Conservation (phyloP, 2,888 invertebrate species). For the Drosophila recens region DNA sequence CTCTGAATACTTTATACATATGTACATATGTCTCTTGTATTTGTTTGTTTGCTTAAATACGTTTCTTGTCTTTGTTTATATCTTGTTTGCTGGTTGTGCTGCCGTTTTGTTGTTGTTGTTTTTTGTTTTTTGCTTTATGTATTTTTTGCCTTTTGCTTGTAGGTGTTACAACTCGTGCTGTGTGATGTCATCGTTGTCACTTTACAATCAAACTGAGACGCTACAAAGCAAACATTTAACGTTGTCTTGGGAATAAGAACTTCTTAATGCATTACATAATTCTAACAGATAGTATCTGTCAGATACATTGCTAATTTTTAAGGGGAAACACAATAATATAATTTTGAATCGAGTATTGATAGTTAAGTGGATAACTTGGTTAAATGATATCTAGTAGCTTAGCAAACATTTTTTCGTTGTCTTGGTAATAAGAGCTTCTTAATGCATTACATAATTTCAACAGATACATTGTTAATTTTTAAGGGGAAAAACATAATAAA, state of each 20-base stretch:
- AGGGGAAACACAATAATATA: no score
- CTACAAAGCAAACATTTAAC: slow-evolving; percentile 2
- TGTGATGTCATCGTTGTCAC: slow-evolving; percentile 70
- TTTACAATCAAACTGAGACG: slow-evolving; percentile 41
- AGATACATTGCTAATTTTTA: slow-evolving; percentile 6
- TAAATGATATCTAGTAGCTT: no score
- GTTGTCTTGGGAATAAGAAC: slow-evolving; percentile 9
- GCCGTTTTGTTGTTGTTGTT: slow-evolving; percentile 13
- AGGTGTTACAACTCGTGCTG: slow-evolving; percentile 56
- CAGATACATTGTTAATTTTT: no score
- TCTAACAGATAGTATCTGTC: no score
- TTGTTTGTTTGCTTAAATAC: slow-evolving; percentile 68
- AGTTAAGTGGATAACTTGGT: no score
- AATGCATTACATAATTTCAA: no score
- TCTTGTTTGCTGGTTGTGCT: slow-evolving; percentile 51
- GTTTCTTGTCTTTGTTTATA: slow-evolving; percentile 62
- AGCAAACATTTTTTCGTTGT: no score
- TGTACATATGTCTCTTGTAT: slow-evolving; percentile 39
- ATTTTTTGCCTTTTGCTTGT: slow-evolving; percentile 44
- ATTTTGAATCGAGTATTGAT: no score
- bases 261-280: slow-evolving; percentile 12
- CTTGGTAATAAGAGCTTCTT: no score
- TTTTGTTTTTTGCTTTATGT: slow-evolving; percentile 6
- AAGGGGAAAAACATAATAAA: no score
- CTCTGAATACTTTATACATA: slow-evolving; percentile 11